Evolutionary conservation across 2,113 vertebrate genomes (phyloP).

Genomic region (Manacus vitellinus): DNA sequence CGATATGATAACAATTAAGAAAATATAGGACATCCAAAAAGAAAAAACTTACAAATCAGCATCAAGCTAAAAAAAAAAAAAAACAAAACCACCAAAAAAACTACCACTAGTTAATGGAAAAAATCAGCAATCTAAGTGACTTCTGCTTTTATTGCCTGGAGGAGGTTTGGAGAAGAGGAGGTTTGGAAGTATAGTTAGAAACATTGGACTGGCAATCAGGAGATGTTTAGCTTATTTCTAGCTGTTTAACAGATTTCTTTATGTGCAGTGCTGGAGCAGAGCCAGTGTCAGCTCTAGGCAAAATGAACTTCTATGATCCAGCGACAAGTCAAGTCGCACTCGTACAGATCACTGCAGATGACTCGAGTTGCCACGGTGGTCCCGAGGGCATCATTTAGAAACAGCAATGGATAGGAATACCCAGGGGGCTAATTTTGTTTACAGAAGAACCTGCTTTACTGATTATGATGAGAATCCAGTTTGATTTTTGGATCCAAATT

Average conservation of each 20-base stretch:
- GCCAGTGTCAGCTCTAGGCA: slow-evolving; percentile 7
- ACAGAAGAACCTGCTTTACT: slow-evolving; percentile 35
- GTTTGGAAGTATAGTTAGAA: neutral
- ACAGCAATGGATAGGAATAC: neutral
- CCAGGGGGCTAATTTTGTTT: slow-evolving; percentile 33
- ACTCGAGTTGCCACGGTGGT: neutral
- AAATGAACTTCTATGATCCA: neutral
- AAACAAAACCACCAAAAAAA: too few species aligned
- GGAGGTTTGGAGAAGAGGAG: neutral
- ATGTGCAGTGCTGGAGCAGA: neutral
- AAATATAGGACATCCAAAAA: neutral
- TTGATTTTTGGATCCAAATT: slow-evolving; percentile 7
- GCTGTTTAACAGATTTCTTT: neutral
- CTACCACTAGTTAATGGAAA: neutral
- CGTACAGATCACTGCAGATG: neutral
- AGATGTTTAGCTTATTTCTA: slow-evolving; percentile 15
- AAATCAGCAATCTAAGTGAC: neutral
- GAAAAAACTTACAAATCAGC: neutral
- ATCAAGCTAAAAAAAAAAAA: neutral
- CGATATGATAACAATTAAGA: neutral
- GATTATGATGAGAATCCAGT: slow-evolving; percentile 15
- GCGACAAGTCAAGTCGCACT: neutral
- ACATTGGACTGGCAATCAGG: neutral
- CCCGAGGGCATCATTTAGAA: slow-evolving; percentile 15
- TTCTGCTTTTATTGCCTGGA: neutral